Evolutionary conservation across 2,888 invertebrate genomes (phyloP), one percentile per base, ranked within the genome.

Genomic region (Steinernema hermaphroditum): DNA sequence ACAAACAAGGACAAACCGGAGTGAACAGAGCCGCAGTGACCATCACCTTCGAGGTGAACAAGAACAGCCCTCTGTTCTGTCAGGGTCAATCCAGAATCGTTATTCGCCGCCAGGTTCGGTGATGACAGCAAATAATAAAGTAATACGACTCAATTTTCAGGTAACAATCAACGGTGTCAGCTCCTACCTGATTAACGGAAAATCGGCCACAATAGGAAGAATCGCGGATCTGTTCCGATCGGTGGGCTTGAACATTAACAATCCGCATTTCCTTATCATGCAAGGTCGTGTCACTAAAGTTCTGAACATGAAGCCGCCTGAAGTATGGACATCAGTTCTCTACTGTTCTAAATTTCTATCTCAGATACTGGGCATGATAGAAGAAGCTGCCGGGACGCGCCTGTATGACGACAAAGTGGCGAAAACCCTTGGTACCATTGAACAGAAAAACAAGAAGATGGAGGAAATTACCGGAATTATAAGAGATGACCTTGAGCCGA

Each of bases 261-360:
- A 97, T 89, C 97, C 98, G 0, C 96, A 97, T 88, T 98, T 88
- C 34, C 91, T 98, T 43, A 97, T 98, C 85, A 97, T 98, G 96
- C 98, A 98, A 90, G 97, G 97, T 0, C 91, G 94, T 78, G 95
- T 98, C 80, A 97, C 96, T 0, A 97, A 97, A 90, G 97, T 98
- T 0, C 89, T 97, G 29, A 97, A 95, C 87, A 98, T 97, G 96
- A 97, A 96, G 87, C 95, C 97, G 0, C 91, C 91, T 49, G 97
- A 98, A 90, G 93, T 95, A 41, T 41, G 9, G 8, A 16, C 8
- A 12, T 16, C 16, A 41, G 8, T 41, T 16, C 43, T 16, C 43
- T 41, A 41, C 16, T 41, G 43, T 16, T 9, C 16, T 41, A 41
- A 50, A 22, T 54, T 69, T 72, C 72, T 77, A 16, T 44, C 29